phyloP scores from a whole-genome alignment of 2,888 invertebrate genomes.

The Pseudococcus viburni region DNA sequence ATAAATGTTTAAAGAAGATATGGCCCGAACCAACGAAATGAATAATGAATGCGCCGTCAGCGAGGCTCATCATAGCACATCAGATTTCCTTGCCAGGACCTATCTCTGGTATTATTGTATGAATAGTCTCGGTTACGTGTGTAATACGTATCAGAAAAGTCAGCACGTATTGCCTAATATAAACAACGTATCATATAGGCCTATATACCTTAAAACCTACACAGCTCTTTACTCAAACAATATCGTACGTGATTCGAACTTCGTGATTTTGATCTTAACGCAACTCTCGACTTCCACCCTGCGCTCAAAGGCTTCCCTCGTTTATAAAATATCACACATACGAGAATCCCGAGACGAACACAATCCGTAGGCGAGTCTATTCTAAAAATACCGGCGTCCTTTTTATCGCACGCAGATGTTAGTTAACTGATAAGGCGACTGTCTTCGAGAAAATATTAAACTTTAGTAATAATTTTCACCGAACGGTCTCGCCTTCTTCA shows the following conservation, averaged over 20 bases:
- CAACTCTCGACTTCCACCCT: conserved; percentile 20
- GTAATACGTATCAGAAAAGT: conserved; percentile 38
- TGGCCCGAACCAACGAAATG: conserved; percentile 25
- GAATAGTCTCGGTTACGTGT: neutral
- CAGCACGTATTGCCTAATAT: conserved; percentile 56
- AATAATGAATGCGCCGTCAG: conserved; percentile 58
- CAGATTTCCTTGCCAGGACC: neutral
- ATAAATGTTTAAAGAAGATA: conserved; percentile 60
- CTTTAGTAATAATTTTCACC: conserved; percentile 63
- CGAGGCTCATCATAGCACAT: conserved; percentile 49
- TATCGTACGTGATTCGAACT: conserved; percentile 62
- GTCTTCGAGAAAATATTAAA: conserved; percentile 64
- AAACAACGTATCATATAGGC: neutral
- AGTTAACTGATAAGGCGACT: conserved; percentile 62
- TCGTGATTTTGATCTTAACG: conserved; percentile 60
- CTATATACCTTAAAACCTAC: neutral
- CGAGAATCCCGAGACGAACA: neutral
- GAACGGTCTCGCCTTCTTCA: conserved; percentile 51
- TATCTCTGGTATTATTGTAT: neutral
- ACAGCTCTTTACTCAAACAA: conserved; percentile 51
- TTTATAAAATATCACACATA: neutral
- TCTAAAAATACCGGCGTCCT: conserved; percentile 2
- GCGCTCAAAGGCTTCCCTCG: conserved; percentile 32
- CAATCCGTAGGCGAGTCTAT: neutral
- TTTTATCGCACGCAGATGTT: conserved; percentile 56